Conservation (phyloP, 2,797 vertebrate species). For the Antennarius maculatus region DNA sequence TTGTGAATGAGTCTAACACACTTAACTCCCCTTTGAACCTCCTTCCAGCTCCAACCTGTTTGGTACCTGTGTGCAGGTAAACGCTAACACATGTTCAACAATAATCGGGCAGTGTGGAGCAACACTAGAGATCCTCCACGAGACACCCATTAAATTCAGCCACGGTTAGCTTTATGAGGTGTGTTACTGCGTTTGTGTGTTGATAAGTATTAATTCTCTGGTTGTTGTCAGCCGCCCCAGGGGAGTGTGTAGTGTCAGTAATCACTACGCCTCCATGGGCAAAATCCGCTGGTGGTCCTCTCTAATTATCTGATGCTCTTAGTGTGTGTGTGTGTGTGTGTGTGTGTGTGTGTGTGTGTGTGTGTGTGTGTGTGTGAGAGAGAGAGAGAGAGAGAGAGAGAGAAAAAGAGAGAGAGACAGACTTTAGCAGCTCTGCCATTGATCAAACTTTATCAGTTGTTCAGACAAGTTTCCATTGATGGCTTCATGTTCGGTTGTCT, state of each 20-base stretch:
- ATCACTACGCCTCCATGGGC: constrained; percentile 77
- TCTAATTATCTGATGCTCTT: constrained; percentile 72
- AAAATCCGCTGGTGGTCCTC: constrained; percentile 74
- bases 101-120: constrained; percentile 20
- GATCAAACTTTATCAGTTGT: constrained; percentile 61
- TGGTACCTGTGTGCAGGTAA: constrained; percentile 1
- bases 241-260: constrained; percentile 78
- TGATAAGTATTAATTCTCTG: constrained; percentile 72
- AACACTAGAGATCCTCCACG: constrained; percentile 5
- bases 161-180: constrained; percentile 7
- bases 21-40: not conserved
- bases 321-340: constrained; percentile 33
- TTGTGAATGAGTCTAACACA: not conserved
- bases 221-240: constrained; percentile 71
- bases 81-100: constrained; percentile 9
- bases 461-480: constrained; percentile 56
- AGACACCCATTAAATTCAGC: constrained; percentile 39
- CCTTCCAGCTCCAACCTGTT: not conserved
- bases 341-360: constrained; percentile 38
- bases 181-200: constrained; percentile 37
- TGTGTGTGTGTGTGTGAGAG: not conserved
- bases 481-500: constrained; percentile 51
- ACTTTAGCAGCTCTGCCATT: constrained; percentile 29
- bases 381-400: not conserved
- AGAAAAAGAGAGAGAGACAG: not conserved